Evolutionary conservation across 2,113 vertebrate genomes (phyloP).

Genomic region (Mesitornis unicolor): DNA sequence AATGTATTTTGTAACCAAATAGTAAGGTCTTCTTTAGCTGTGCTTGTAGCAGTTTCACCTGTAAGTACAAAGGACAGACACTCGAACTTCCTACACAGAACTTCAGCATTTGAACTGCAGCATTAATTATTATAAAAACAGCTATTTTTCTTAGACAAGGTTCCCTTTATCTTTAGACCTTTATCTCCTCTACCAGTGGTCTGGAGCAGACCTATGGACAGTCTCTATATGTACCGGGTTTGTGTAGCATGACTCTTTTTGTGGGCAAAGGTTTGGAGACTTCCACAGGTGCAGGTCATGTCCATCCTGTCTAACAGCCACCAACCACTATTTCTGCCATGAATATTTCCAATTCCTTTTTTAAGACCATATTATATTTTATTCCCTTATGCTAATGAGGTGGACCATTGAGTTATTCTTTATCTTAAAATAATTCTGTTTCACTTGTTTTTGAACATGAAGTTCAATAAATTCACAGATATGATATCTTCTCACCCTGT

Average conservation of each 20-base stretch:
- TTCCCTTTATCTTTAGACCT: not conserved
- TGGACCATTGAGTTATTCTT: not conserved
- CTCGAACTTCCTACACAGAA: not conserved
- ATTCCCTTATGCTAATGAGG: not conserved
- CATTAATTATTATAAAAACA: not conserved
- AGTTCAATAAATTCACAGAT: not conserved
- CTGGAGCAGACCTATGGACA: not conserved
- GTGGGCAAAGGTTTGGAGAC: not conserved
- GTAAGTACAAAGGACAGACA: not conserved
- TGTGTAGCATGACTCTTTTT: rapidly evolving
- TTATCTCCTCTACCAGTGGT: not conserved
- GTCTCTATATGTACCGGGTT: not conserved
- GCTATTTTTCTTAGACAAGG: not conserved
- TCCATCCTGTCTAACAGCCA: not conserved
- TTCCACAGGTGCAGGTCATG: not conserved
- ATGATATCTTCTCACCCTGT: too few species aligned
- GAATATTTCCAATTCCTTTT: not conserved
- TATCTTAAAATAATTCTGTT: not conserved
- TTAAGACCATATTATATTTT: not conserved
- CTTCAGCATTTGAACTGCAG: not conserved
- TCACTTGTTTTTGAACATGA: not conserved
- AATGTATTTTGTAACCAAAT: not conserved
- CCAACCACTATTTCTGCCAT: not conserved
- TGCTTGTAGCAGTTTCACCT: not conserved
- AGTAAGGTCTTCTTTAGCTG: not conserved